Conservation (phyloP, 2,888 invertebrate genomes). For the Seira ritae region DNA sequence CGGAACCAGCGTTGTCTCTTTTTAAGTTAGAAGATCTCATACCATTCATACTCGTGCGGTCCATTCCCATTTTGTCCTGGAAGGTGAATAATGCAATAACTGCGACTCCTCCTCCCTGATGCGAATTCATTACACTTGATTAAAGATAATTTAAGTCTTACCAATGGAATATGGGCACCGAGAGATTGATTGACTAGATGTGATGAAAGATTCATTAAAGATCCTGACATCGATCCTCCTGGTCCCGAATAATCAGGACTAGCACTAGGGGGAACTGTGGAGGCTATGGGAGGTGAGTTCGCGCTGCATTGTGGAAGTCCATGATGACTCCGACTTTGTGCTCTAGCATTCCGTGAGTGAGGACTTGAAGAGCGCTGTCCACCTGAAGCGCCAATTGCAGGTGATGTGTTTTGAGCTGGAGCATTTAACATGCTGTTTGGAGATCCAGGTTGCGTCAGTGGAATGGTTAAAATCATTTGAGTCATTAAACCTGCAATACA, state of each 20-base stretch:
- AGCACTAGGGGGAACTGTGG: slow-evolving; percentile 64
- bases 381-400: slow-evolving; percentile 52
- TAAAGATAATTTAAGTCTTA: slow-evolving; percentile 26
- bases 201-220: slow-evolving; percentile 66
- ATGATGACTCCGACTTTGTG: slow-evolving; percentile 51
- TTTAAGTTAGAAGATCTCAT: slow-evolving; percentile 62
- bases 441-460: slow-evolving; percentile 80
- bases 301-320: slow-evolving; percentile 53
- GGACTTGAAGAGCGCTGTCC: slow-evolving; percentile 54
- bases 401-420: slow-evolving; percentile 55
- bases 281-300: slow-evolving; percentile 68
- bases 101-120: too few species aligned
- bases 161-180: slow-evolving; percentile 71
- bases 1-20: slow-evolving; percentile 61
- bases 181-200: slow-evolving; percentile 70
- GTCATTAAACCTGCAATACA: slow-evolving; percentile 88
- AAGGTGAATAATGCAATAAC: too few species aligned
- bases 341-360: slow-evolving; percentile 44
- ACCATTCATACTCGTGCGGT: slow-evolving; percentile 61
- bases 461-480: slow-evolving; percentile 96
- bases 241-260: slow-evolving; percentile 65
- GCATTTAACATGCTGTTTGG: slow-evolving; percentile 57
- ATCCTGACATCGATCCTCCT: slow-evolving; percentile 46
- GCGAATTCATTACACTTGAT: too few species aligned
- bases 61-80: slow-evolving; percentile 66